phyloP scores from a whole-genome alignment of 1,140 invertebrate genomes.

The Panagrolaimus sp. region DNA sequence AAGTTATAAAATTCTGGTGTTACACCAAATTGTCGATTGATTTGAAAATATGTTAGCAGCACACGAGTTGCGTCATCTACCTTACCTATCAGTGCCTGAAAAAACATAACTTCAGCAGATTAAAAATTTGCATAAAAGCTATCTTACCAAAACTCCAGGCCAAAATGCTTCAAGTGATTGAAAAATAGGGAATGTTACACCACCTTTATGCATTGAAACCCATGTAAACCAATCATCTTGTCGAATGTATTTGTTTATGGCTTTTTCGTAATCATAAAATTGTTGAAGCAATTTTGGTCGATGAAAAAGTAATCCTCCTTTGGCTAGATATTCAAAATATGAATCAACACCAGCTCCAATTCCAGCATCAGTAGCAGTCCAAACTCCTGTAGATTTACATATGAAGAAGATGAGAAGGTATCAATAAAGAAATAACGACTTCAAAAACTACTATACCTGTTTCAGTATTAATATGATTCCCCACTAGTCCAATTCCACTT shows the following conservation, averaged over 20 bases:
- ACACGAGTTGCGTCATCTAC: conserved; percentile 83
- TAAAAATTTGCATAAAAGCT: conserved; percentile 16
- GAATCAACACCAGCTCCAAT: conserved; percentile 83
- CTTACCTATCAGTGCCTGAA: conserved; percentile 68
- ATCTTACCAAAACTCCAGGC: conserved; percentile 80
- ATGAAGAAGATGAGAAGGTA: too few relatives aligned
- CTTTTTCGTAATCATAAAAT: conserved; percentile 68
- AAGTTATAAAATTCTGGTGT: conserved; percentile 96
- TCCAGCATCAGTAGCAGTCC: conserved; percentile 92
- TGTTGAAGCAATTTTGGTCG: conserved; percentile 81
- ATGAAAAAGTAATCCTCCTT: conserved; percentile 72
- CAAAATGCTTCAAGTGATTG: conserved; percentile 96
- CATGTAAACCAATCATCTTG: conserved; percentile 92
- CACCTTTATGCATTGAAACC: conserved; percentile 89
- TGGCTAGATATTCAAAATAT: conserved; percentile 96
- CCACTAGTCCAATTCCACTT: conserved; percentile 79
- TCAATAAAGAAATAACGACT: too few relatives aligned
- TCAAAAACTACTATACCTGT: conserved; percentile 61
- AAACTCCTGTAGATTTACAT: conserved; percentile 67
- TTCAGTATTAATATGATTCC: conserved; percentile 92
- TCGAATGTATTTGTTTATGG: conserved; percentile 79
- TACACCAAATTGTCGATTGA: conserved; percentile 81
- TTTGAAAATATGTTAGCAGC: conserved; percentile 86
- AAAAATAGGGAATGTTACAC: conserved; percentile 89
- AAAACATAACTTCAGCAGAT: conserved; percentile 37